These are phyloP conservation scores for Dryobota labecula DNA, from an alignment of 2,888 invertebrate genomes.

Conservation along the genomic window DNA sequence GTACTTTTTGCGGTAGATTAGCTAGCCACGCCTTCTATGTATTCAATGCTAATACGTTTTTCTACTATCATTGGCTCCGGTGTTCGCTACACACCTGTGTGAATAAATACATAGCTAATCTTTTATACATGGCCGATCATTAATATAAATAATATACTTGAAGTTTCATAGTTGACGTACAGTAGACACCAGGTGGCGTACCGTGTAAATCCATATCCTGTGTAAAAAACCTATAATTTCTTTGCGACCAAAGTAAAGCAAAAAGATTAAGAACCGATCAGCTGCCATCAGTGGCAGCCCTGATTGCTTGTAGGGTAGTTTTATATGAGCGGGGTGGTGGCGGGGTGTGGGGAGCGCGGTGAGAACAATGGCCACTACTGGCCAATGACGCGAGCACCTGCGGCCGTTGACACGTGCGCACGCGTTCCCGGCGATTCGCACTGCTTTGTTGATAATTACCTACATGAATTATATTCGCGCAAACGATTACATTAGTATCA, in stretches of 20 bases:
- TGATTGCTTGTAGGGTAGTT: conserved; percentile 67
- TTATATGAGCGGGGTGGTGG: conserved; percentile 52
- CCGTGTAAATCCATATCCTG: conserved; percentile 33
- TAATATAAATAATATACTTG: conserved; percentile 35
- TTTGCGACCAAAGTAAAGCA: conserved; percentile 35
- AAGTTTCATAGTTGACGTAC: conserved; percentile 41
- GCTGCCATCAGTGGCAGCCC: conserved; percentile 47
- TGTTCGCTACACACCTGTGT: conserved; percentile 52
- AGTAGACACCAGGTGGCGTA: conserved; percentile 44
- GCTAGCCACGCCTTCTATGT: conserved; percentile 35
- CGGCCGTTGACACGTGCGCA: conserved; percentile 88
- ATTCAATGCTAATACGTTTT: conserved; percentile 59
- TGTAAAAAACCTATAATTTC: conserved; percentile 38
- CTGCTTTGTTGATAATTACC: conserved; percentile 65
- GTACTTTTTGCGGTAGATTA: conserved; percentile 39
- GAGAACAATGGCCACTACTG: conserved; percentile 82
- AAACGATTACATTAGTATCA: conserved; percentile 32
- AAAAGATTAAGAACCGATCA: conserved; percentile 54
- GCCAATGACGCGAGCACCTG: conserved; percentile 85
- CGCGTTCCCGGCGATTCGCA: conserved; percentile 70
- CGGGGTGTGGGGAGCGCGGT: conserved; percentile 57
- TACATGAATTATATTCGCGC: conserved; percentile 52
- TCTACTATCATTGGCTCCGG: conserved; percentile 28
- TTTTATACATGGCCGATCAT: conserved; percentile 40
- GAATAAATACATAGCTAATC: conserved; percentile 60